Conservation (phyloP, 92 coral and sea anemone genomes). For the Phymanthus crucifer region DNA sequence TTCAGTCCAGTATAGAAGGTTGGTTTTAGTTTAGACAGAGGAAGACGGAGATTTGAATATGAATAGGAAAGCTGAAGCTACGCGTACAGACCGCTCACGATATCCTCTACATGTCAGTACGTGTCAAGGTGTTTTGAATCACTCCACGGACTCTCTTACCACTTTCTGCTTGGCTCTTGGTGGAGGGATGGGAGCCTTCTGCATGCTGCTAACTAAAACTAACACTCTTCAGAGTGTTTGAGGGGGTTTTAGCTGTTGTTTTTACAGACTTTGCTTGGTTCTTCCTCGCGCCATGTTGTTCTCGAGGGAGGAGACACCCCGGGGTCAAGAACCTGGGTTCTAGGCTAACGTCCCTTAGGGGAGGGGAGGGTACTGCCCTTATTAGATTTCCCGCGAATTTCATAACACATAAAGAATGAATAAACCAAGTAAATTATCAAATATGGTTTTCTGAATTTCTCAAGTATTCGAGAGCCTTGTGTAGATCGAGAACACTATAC, state of each 20-base stretch:
- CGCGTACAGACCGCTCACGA: background rate
- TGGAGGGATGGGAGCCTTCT: slow-evolving; percentile 38
- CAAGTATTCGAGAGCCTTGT: no score
- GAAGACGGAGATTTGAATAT: slow-evolving; percentile 16
- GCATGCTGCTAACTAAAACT: slow-evolving; percentile 15
- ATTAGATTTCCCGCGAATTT: background rate
- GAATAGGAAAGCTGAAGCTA: slow-evolving; percentile 7
- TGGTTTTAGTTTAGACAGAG: background rate
- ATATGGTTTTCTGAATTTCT: no score
- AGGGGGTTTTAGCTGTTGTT: background rate
- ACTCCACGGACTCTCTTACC: slow-evolving; percentile 15
- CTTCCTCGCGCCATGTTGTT: slow-evolving; percentile 13
- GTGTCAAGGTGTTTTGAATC: background rate
- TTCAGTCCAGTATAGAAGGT: slow-evolving; percentile 16
- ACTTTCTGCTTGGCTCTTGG: slow-evolving; percentile 47
- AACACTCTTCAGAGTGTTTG: background rate
- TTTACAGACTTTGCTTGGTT: background rate
- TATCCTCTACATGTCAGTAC: slow-evolving; percentile 2
- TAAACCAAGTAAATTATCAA: no score
- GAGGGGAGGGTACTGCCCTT: background rate
- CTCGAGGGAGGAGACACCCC: slow-evolving; percentile 9
- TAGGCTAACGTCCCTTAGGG: background rate
- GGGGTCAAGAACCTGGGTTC: background rate
- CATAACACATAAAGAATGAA: no score
- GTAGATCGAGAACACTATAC: no score